Evolutionary conservation across 1,140 invertebrate species (phyloP), one percentile per base, ranked within the genome.

Genomic region (Dreissena polymorpha): DNA sequence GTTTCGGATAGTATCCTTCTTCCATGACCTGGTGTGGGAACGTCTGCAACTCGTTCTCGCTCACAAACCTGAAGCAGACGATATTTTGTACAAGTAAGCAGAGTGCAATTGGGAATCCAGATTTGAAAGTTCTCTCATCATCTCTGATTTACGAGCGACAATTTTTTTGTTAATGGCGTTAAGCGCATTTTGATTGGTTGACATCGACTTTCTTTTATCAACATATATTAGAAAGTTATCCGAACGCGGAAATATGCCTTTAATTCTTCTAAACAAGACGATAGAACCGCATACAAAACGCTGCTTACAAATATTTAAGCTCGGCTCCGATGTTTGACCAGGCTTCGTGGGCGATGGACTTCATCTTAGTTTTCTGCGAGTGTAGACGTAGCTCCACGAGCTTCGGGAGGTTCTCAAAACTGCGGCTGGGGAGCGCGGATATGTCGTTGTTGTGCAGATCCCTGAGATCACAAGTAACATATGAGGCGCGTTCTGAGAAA

Each of bases 391-490:
- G 65, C 51, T 81, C 80, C 60, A 68, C 69, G 21, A 87, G 51
- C 14, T 65, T 51, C n/a, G 78, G 86, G 0, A 87, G 60, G 68
- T 85, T 83, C 73, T 76, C 67, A 50, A 87, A 74, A 55, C 84
- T 70, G 23, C 51, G 53, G 18, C 79, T 83, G 0, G 57, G 73
- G 21, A 87, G 23, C 16, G 51, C 50, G 27, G 72, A 25, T 14
- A 87, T 67, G 10, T 76, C 70, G 65, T 85, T 85, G n/a, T 75
- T 68, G 39, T 85, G 71, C 18, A 85, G 63, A 60, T 85, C 84
- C n/a, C 84, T 85, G 69, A 23, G 64, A 78, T 39, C 39, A 39
- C 2, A 39, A 39, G 39, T 39, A 39, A 8, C 39, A 39, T 63
- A 13, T 14, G 55, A 14, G 13, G n/a, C n/a, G n/a, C n/a, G n/a